Percentiles rank a stretch among this genome's conserved stretches.
These are phyloP conservation scores for Fundulus diaphanus DNA, from an alignment of 2,797 vertebrate genomes.

Conservation along the genomic window DNA sequence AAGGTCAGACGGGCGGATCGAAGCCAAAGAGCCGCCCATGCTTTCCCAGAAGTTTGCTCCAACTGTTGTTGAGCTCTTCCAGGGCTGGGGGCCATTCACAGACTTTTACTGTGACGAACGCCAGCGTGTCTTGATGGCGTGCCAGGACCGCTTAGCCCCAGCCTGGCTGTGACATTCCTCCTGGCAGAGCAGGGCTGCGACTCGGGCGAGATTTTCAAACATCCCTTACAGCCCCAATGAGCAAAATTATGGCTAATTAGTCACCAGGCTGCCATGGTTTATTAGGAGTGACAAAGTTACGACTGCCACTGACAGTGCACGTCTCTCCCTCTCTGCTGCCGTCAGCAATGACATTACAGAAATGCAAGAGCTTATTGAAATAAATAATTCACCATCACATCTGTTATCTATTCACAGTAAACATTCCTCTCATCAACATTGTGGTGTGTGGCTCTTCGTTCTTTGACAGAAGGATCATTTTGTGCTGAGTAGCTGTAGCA, in stretches of 20 bases:
- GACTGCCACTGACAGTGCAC: constrained; percentile 52
- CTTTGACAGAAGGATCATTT: constrained; percentile 18
- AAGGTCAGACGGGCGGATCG: constrained; percentile 39
- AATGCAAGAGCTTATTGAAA: constrained; percentile 52
- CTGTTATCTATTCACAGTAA: constrained; percentile 58
- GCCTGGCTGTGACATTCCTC: constrained; percentile 63
- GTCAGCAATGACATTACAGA: constrained; percentile 54
- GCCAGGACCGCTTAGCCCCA: constrained; percentile 53
- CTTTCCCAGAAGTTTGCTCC: constrained; percentile 45
- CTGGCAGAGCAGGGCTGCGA: constrained; percentile 50
- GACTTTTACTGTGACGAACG: constrained; percentile 36
- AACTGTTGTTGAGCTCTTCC: constrained; percentile 34
- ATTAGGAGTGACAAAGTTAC: constrained; percentile 60
- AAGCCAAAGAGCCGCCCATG: constrained; percentile 10
- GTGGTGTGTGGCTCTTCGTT: constrained; percentile 29
- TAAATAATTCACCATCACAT: constrained; percentile 58
- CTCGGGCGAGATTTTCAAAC: constrained; percentile 54
- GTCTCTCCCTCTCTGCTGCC: constrained; percentile 35
- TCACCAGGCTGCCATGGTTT: constrained; percentile 60
- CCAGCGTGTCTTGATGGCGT: constrained; percentile 51
- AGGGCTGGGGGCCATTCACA: constrained; percentile 28
- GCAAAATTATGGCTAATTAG: constrained; percentile 69
- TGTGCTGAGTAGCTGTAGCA: not conserved
- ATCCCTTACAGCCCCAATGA: constrained; percentile 59
- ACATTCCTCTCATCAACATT: constrained; percentile 48